Evolutionary conservation across 2,888 invertebrate genomes (phyloP).

Genomic region (Nemotelus pantherinus): DNA sequence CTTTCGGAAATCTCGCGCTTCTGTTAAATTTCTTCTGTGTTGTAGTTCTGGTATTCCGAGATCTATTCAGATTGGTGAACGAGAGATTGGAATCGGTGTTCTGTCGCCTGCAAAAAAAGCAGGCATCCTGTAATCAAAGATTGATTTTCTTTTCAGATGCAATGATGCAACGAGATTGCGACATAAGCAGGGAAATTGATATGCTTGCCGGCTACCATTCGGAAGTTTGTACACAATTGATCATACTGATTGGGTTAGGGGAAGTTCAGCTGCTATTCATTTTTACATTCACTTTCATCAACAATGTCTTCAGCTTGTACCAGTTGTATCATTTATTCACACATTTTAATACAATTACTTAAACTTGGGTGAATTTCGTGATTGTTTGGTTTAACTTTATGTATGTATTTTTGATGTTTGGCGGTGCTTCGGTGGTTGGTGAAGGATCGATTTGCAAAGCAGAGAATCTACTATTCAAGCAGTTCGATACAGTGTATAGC

Average conservation of each 20-base stretch:
- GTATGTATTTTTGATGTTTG: background rate
- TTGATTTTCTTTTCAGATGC: background rate
- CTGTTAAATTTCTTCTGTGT: background rate
- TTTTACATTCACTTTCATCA: background rate
- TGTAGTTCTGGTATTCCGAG: background rate
- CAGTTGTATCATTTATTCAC: background rate
- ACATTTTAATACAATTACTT: background rate
- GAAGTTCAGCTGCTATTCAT: constrained; percentile 3
- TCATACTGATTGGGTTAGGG: background rate
- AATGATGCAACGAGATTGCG: background rate
- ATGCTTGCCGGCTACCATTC: background rate
- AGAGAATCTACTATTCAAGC: background rate
- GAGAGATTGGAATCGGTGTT: constrained; percentile 1
- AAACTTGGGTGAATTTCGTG: background rate
- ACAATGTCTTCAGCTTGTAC: constrained; percentile 5
- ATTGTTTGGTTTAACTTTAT: background rate
- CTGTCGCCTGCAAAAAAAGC: background rate
- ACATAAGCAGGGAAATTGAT: background rate
- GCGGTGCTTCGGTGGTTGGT: background rate
- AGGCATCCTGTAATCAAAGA: background rate
- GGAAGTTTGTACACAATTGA: background rate
- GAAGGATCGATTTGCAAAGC: background rate
- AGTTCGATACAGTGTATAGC: background rate
- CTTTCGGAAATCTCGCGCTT: background rate
- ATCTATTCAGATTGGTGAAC: background rate